A percentile compares a stretch with the other conserved stretches of the same genome.
phyloP scores from a whole-genome alignment of 2,113 vertebrate species.

The Alligator sinensis region DNA sequence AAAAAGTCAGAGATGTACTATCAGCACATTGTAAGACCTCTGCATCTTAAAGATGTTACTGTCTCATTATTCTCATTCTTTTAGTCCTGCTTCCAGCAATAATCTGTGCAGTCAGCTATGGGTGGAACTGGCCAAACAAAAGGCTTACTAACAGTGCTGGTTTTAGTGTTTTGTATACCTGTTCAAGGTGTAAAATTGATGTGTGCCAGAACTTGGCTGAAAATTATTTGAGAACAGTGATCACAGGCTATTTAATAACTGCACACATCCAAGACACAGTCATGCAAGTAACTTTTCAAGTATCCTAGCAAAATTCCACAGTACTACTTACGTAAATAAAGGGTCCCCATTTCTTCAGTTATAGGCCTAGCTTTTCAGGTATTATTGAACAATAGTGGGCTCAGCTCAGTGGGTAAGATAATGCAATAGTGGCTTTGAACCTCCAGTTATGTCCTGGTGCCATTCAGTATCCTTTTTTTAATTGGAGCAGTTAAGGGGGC shows the following conservation, averaged over 20 bases:
- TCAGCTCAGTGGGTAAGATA: background rate
- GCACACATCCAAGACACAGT: background rate
- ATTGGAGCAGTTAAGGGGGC: background rate
- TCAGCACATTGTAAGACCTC: background rate
- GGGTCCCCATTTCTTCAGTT: no score
- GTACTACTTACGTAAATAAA: no score
- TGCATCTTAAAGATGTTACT: background rate
- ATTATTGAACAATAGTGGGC: accelerated
- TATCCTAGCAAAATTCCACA: no score
- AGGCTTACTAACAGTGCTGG: background rate
- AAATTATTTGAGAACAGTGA: background rate
- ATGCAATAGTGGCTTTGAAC: background rate
- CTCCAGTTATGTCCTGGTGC: background rate
- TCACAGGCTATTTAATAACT: background rate
- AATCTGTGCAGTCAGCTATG: accelerated
- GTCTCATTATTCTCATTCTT: background rate
- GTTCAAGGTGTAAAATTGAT: background rate
- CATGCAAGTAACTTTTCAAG: background rate
- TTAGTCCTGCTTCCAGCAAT: background rate
- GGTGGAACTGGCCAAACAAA: background rate
- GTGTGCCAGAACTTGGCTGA: background rate
- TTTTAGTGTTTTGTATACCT: background rate
- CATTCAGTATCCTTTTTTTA: background rate
- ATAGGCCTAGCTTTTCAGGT: background rate
- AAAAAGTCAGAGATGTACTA: background rate